Conservation (phyloP, 2,888 invertebrate species). For the Oscheius myriophilus region DNA sequence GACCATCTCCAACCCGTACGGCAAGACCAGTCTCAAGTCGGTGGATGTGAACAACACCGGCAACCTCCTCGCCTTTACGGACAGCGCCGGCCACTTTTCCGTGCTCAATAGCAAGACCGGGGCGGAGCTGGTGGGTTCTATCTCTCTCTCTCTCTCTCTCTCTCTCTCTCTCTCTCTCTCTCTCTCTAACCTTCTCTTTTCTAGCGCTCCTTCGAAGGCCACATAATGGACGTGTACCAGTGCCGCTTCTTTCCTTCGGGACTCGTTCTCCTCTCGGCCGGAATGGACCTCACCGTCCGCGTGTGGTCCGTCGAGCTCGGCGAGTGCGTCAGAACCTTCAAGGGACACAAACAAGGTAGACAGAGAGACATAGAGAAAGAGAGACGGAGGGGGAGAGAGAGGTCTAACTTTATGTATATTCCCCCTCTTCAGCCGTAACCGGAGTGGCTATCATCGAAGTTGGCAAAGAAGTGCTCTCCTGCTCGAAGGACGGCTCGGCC, state of each 20-base stretch:
- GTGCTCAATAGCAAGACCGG: constrained; percentile 10
- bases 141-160: too few relatives aligned
- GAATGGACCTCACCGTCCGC: constrained; percentile 78
- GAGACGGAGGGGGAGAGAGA: too few relatives aligned
- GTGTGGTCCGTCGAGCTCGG: constrained; percentile 77
- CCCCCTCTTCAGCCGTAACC: constrained; percentile 74
- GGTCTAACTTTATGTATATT: not conserved
- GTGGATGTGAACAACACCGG: constrained; percentile 18
- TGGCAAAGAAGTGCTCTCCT: constrained; percentile 80
- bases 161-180: too few relatives aligned
- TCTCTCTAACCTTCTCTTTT: too few relatives aligned
- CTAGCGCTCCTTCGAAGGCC: constrained; percentile 76
- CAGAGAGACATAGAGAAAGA: too few relatives aligned
- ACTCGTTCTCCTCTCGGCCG: constrained; percentile 78
- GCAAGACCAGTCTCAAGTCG: not conserved
- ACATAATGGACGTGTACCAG: constrained; percentile 79
- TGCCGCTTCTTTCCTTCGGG: constrained; percentile 81
- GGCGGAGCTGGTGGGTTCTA: constrained; percentile 12
- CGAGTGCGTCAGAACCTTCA: constrained; percentile 78
- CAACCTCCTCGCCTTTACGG: constrained; percentile 10
- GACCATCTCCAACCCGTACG: constrained; percentile 11
- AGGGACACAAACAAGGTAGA: constrained; percentile 78
- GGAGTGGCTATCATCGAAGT: constrained; percentile 79
- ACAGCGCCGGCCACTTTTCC: constrained; percentile 1
- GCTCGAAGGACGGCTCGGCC: constrained; percentile 79